Evolutionary conservation across 2,888 invertebrate species (phyloP).

Genomic region (Pristionchus exspectatus): DNA sequence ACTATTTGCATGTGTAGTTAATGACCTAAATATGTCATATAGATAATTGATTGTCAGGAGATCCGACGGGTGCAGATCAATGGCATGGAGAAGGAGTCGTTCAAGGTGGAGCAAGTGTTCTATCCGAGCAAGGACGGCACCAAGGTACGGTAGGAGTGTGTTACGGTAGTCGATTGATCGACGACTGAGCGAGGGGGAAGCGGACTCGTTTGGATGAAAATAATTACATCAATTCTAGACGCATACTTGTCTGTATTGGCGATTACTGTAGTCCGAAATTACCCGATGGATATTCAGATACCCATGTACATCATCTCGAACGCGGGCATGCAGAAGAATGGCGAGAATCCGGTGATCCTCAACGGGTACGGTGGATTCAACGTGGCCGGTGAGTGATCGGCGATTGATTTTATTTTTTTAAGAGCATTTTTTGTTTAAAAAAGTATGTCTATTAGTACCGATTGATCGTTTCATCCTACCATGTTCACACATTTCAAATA

Average conservation of each 20-base stretch:
- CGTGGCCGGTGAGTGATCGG: slow-evolving; percentile 46
- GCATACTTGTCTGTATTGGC: too few relatives aligned
- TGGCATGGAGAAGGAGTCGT: slow-evolving; percentile 88
- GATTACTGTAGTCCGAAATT: background rate
- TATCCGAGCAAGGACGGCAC: slow-evolving; percentile 94
- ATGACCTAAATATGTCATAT: background rate
- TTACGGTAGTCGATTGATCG: background rate
- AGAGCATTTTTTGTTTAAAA: background rate
- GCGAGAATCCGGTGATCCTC: slow-evolving; percentile 86
- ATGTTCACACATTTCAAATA: background rate
- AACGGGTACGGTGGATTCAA: slow-evolving; percentile 93
- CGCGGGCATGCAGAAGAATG: slow-evolving; percentile 74
- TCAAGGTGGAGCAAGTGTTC: slow-evolving; percentile 92
- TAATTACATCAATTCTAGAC: too few relatives aligned
- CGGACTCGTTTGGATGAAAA: too few relatives aligned
- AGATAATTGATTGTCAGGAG: slow-evolving; percentile 82
- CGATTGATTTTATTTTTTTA: background rate
- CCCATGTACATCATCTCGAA: slow-evolving; percentile 91
- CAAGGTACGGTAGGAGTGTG: slow-evolving; percentile 80
- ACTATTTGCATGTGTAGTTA: too few relatives aligned
- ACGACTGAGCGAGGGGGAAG: too few relatives aligned
- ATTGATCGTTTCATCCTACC: background rate
- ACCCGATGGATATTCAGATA: slow-evolving; percentile 79
- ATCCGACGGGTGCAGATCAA: slow-evolving; percentile 90
- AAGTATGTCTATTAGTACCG: background rate